A percentile compares a stretch with the other conserved stretches of the same genome.
Evolutionary conservation across 2,888 invertebrate genomes (phyloP).

Genomic region (Osmoderma eremita): DNA sequence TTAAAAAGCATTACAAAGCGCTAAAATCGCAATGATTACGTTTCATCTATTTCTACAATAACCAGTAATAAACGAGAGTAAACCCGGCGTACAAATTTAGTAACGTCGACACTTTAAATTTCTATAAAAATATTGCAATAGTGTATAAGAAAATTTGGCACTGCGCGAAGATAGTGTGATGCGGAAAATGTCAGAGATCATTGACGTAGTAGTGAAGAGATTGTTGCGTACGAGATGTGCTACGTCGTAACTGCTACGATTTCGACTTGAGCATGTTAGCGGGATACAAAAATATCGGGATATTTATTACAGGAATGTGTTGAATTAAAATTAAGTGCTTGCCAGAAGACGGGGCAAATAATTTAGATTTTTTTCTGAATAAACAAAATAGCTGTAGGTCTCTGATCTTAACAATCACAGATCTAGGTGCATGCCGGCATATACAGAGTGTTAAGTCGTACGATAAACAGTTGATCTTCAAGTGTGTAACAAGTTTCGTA

Average conservation of each 20-base stretch:
- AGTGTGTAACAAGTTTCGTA: too few relatives aligned
- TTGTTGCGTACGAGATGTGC: conserved; percentile 4
- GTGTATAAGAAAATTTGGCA: conserved; percentile 7
- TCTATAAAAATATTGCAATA: conserved; percentile 5
- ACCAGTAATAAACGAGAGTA: conserved; percentile 1
- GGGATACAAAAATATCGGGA: background rate
- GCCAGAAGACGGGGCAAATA: background rate
- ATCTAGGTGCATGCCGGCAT: too few relatives aligned
- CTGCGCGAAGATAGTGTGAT: conserved; percentile 3
- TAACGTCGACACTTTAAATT: background rate
- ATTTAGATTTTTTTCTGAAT: background rate
- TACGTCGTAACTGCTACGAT: conserved; percentile 11
- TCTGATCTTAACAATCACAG: too few relatives aligned
- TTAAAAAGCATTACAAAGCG: conserved; percentile 10
- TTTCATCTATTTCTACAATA: conserved; percentile 20
- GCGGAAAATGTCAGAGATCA: conserved; percentile 28
- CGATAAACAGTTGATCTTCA: too few relatives aligned
- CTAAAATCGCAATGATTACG: conserved; percentile 22
- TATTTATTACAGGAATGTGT: background rate
- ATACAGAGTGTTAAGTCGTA: too few relatives aligned
- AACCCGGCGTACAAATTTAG: background rate
- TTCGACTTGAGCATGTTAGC: background rate
- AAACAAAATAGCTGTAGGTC: background rate
- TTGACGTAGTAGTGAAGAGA: conserved; percentile 4
- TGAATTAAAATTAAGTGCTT: conserved; percentile 1